These are phyloP conservation scores for Scomber scombrus DNA, from an alignment of 2,113 vertebrate species.

Conservation along the genomic window DNA sequence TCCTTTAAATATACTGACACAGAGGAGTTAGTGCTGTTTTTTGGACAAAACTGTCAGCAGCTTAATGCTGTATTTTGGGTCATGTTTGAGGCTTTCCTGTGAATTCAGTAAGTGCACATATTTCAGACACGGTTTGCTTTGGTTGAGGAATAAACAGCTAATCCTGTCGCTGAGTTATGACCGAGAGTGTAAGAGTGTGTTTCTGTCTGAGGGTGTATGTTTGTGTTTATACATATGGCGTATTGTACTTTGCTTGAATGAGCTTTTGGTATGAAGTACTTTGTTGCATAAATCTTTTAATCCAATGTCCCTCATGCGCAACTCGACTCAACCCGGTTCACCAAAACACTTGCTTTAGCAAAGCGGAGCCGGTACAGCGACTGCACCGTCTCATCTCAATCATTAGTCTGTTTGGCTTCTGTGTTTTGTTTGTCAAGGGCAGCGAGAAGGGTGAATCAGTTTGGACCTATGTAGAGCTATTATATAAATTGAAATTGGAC, in stretches of 20 bases:
- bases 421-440: conserved; percentile 61
- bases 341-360: conserved; percentile 45
- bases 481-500: conserved; percentile 54
- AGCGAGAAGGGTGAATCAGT: conserved; percentile 37
- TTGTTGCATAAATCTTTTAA: conserved; percentile 81
- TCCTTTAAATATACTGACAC: not conserved
- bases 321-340: conserved; percentile 58
- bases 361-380: conserved; percentile 20
- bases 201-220: conserved; percentile 54
- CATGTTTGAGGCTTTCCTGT: not conserved
- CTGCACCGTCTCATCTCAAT: conserved; percentile 37
- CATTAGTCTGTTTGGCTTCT: conserved; percentile 26
- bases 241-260: conserved; percentile 65
- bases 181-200: conserved; percentile 19
- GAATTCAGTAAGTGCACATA: not conserved
- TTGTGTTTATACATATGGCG: conserved; percentile 65
- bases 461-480: conserved; percentile 38
- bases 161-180: conserved; percentile 25
- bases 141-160: conserved; percentile 34
- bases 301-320: conserved; percentile 65
- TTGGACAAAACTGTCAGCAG: not conserved
- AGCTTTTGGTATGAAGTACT: conserved; percentile 70
- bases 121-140: conserved; percentile 6
- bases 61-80: not conserved
- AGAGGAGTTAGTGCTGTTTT: not conserved